Conservation (phyloP, 1,140 invertebrate genomes). For the Marisa cornuarietis region DNA sequence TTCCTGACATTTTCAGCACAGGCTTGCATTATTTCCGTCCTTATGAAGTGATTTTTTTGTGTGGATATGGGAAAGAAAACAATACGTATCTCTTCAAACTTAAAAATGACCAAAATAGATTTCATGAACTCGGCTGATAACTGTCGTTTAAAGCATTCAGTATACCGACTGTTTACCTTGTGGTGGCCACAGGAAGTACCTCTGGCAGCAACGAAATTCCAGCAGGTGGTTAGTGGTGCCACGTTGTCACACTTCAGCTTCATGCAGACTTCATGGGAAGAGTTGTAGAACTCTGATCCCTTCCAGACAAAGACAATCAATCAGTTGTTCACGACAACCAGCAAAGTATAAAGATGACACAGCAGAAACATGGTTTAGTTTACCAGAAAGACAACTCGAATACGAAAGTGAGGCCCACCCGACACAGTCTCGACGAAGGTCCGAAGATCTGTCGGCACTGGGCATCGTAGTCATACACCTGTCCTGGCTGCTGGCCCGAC, state of each 20-base stretch:
- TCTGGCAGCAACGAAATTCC: slow-evolving; percentile 32
- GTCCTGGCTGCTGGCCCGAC: slow-evolving; percentile 2
- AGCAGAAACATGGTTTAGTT: too few relatives aligned
- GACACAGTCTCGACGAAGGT: neutral
- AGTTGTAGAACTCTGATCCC: too few relatives aligned
- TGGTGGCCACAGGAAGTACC: slow-evolving; percentile 48
- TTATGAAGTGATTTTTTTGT: too few relatives aligned
- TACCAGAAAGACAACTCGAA: neutral
- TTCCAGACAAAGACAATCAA: too few relatives aligned
- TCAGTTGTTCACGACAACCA: neutral
- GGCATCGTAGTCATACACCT: slow-evolving; percentile 16
- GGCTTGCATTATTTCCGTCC: too few relatives aligned
- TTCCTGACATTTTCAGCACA: too few relatives aligned
- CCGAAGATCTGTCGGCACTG: slow-evolving; percentile 20
- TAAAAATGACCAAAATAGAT: too few relatives aligned
- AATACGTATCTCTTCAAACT: too few relatives aligned
- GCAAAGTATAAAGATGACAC: neutral
- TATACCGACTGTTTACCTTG: slow-evolving; percentile 35
- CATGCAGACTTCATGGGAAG: slow-evolving; percentile 27
- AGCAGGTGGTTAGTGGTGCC: slow-evolving; percentile 34
- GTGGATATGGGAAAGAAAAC: too few relatives aligned
- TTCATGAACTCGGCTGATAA: too few relatives aligned
- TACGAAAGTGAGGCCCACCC: neutral
- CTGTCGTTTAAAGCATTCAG: too few relatives aligned
- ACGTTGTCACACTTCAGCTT: slow-evolving; percentile 43